These are phyloP conservation scores for Hymenopus coronatus DNA, from an alignment of 2,888 invertebrate species.

Conservation along the genomic window DNA sequence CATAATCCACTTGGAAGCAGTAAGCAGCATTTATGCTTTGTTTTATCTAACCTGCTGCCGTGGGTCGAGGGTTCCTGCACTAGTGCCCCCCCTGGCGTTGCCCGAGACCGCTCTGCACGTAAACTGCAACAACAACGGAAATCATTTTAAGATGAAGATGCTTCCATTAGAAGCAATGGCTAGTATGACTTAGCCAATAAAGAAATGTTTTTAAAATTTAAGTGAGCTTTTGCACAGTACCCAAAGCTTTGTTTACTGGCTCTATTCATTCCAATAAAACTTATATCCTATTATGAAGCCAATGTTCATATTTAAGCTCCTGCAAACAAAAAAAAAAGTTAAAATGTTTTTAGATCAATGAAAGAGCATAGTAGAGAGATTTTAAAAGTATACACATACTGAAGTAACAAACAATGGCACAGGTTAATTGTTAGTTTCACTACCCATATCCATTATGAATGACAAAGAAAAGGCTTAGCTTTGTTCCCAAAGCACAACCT, in stretches of 20 bases:
- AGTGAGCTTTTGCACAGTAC: background rate
- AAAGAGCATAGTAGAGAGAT: background rate
- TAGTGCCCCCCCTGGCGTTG: constrained; percentile 33
- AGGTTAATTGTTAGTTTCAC: background rate
- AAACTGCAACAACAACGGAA: constrained; percentile 34
- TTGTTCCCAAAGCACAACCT: background rate
- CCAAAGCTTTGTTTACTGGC: background rate
- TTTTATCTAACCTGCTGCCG: constrained; percentile 31
- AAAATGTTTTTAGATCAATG: background rate
- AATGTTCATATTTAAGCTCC: background rate
- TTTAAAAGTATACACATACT: background rate
- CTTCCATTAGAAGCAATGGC: background rate
- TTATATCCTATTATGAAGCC: background rate
- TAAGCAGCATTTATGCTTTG: background rate
- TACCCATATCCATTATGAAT: background rate
- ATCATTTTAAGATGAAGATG: constrained; percentile 16
- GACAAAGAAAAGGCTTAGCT: background rate
- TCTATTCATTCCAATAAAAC: background rate
- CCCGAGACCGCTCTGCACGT: constrained; percentile 33
- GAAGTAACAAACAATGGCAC: background rate
- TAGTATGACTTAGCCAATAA: background rate
- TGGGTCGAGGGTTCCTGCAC: constrained; percentile 30
- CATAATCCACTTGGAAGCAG: background rate
- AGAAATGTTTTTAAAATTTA: background rate
- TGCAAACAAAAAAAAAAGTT: background rate